Evolutionary conservation across 2,113 vertebrate genomes (phyloP).

Genomic region (Muntiacus reevesi): DNA sequence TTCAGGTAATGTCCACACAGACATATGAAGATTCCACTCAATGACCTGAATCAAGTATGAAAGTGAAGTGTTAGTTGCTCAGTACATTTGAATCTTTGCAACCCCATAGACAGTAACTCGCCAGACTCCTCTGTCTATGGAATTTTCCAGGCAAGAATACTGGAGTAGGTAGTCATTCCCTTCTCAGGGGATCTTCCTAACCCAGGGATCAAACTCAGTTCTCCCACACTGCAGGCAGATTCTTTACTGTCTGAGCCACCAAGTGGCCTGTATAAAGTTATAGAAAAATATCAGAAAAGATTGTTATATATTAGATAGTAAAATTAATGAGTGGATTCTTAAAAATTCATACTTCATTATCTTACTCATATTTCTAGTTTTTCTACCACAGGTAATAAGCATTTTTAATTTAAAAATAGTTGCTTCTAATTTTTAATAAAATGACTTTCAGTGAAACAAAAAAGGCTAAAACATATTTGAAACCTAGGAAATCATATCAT

Average conservation of each 20-base stretch:
- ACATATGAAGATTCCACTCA: neutral
- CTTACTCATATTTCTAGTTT: too few species aligned
- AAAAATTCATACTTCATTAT: too few species aligned
- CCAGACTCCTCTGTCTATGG: neutral
- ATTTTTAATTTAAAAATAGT: neutral
- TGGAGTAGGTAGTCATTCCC: neutral
- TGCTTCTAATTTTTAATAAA: constrained; percentile 30
- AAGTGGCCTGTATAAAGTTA: neutral
- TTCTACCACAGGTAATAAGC: neutral
- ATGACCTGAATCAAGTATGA: neutral
- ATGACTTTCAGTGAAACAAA: neutral
- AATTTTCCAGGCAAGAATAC: neutral
- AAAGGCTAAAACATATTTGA: neutral
- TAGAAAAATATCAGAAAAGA: neutral
- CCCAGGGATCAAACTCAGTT: neutral
- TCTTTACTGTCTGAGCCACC: neutral
- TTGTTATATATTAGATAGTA: neutral
- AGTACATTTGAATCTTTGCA: neutral
- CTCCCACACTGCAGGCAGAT: neutral
- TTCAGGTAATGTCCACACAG: neutral
- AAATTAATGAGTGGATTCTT: neutral
- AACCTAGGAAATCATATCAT: neutral
- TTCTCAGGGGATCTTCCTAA: neutral
- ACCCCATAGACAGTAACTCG: neutral
- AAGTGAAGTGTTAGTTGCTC: neutral